Evolutionary conservation across 2,888 invertebrate species (phyloP), one percentile per base, ranked within the genome.

Genomic region (Napeogenes inachia): DNA sequence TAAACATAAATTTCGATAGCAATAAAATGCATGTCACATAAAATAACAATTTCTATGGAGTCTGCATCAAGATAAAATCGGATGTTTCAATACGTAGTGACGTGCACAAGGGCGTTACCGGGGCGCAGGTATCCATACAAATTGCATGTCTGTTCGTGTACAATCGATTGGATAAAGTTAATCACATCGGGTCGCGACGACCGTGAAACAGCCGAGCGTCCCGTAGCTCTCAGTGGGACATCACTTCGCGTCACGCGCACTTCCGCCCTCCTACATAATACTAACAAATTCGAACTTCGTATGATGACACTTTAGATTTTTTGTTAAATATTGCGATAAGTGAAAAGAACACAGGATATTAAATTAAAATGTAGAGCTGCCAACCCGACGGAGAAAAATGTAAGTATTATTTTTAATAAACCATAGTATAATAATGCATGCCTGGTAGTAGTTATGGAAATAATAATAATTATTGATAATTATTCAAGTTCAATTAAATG

Each of bases 91-190:
- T 81, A 77, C 73, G 77, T 21, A 21, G 72, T 75, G 76, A 77
- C 73, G 74, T 73, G 61, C 73, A 71, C 81, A 81, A 84, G 82
- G 80, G 79, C 80, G 77, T 78, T 73, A 71, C 76, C 73, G 66
- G 71, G 66, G 72, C 73, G 70, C 70, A 69, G 73, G 74, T 71
- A 70, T 63, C 67, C 72, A 73, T 74, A 77, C 76, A 77, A 77
- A 76, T 72, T 69, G 71, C 72, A 75, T 75, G 76, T 75, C 79
- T 75, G 75, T 75, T 63, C 75, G 72, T 72, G 75, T 71, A 76
- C 75, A 79, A 76, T 87, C 89, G 86, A 88, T 88, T 87, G 87
- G 87, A 81, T 83, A 83, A 77, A 87, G 84, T 87, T 82, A 86
- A 88, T 89, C 87, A 85, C 85, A 77, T 78, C 82, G 82, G 85